Evolutionary conservation across 2,113 vertebrate genomes (phyloP), one percentile per base, ranked within the genome.

Genomic region (Bombycilla garrulus): DNA sequence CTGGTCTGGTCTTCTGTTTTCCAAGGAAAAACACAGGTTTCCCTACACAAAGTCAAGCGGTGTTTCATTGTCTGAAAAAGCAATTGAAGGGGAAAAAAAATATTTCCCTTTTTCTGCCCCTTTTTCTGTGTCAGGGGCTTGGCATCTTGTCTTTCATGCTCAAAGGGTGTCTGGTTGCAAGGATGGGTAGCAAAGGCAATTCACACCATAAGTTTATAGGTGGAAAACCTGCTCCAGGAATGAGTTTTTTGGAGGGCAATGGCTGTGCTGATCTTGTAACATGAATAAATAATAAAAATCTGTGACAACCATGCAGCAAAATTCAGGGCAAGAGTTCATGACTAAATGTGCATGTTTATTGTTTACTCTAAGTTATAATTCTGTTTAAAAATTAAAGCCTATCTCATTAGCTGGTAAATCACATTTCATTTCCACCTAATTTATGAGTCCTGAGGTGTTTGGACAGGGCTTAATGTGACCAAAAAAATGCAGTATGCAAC

Each of bases 381-480:
- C 62, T 86, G 20, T 64, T 93, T 89, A 95, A 93, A 92, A 92
- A 76, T 80, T 53, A 66, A 95, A 90, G 15, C 5, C 45, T 31
- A 66, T 17, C 38, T 86, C 67, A 88, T 93, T 95, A 94, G 47
- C 50, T 94, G 70, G 66, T 61, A 87, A 95, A 80, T 69, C 31
- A 51, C 42, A 58, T 88, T 90, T 90, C 78, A 90, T 70, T 81
- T 61, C 88, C 44, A 77, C 25, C 33, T 88, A 83, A 66, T 88
- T 96, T 89, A 81, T 70, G 71, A 86, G 74, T 66, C 76, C 62
- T 70, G 42, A 90, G 44, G 70, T 91, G 54, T 96, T 90, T 95
- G 85, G 87, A 91, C 66, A 82, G 38, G 29, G 71, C 42, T 91
- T 82, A 93, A 90, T 2, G 3, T 54, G 64, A 86, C 56, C 12